A percentile compares a stretch with the other conserved stretches of the same genome.
Evolutionary conservation across 2,113 vertebrate species (phyloP).

Genomic region (Aviceda subcristata): DNA sequence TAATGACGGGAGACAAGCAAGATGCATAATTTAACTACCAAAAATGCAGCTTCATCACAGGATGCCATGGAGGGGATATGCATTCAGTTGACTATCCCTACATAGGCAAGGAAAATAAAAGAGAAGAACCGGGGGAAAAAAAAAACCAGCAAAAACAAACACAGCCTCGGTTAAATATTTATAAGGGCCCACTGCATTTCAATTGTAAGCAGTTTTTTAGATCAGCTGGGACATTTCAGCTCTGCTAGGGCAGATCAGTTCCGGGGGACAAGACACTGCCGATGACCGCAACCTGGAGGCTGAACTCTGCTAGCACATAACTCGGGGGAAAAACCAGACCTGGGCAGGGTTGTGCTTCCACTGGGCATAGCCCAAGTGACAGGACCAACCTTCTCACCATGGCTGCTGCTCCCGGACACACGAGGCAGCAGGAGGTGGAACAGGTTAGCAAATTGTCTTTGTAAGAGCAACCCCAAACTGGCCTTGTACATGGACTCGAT

Average conservation of each 20-base stretch:
- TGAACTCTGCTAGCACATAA: not conserved
- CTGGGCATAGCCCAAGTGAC: not conserved
- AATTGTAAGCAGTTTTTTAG: not conserved
- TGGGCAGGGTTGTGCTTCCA: not conserved
- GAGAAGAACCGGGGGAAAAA: not conserved
- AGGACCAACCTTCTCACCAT: not conserved
- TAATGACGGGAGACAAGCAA: not conserved
- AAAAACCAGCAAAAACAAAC: not conserved
- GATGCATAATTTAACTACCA: not conserved
- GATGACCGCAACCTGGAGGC: not conserved
- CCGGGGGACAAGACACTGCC: not conserved
- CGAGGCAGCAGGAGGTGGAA: not conserved
- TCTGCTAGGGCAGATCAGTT: not conserved
- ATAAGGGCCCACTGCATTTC: not conserved
- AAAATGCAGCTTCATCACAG: not conserved
- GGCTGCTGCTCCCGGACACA: not conserved
- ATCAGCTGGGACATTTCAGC: not conserved
- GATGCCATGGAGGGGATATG: not conserved
- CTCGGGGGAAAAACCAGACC: not conserved
- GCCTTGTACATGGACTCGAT: not conserved
- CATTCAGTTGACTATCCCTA: not conserved
- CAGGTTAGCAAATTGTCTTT: not conserved
- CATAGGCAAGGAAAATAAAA: not conserved
- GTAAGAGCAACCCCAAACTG: not conserved
- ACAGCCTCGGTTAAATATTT: slow-evolving; percentile 22